Conservation (phyloP, 2,797 vertebrate species). For the Spinibarbus caldwelli region DNA sequence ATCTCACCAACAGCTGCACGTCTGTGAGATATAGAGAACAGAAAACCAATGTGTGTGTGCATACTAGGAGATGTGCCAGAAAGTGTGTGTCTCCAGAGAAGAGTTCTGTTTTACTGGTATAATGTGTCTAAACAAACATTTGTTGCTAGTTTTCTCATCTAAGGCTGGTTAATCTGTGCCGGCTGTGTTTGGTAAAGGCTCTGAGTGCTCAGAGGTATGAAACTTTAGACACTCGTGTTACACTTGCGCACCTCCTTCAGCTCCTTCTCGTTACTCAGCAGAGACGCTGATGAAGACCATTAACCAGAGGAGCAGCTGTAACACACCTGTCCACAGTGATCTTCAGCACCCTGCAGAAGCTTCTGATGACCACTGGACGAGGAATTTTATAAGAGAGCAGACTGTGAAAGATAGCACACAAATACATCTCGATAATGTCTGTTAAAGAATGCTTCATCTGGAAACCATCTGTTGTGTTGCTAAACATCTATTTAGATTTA, state of each 20-base stretch:
- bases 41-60: not conserved
- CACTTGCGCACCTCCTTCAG: constrained; percentile 22
- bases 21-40: not conserved
- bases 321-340: constrained; percentile 28
- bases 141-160: not conserved
- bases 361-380: not conserved
- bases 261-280: constrained; percentile 18
- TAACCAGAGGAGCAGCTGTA: constrained; percentile 19
- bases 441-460: not conserved
- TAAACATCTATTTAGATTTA: not conserved
- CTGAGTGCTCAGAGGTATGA: not conserved
- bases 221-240: constrained; percentile 25
- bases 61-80: not conserved
- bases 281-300: constrained; percentile 2
- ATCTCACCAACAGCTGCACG: constrained; percentile 44
- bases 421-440: not conserved
- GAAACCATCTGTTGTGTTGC: not conserved
- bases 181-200: not conserved
- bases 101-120: constrained; percentile 1
- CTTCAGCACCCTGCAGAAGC: not conserved
- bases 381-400: not conserved
- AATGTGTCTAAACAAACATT: not conserved
- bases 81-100: not conserved
- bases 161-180: not conserved
- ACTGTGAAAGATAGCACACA: not conserved